Evolutionary conservation across 1,140 invertebrate species (phyloP), one percentile per base, ranked within the genome.

Genomic region (Melanaphis sacchari): DNA sequence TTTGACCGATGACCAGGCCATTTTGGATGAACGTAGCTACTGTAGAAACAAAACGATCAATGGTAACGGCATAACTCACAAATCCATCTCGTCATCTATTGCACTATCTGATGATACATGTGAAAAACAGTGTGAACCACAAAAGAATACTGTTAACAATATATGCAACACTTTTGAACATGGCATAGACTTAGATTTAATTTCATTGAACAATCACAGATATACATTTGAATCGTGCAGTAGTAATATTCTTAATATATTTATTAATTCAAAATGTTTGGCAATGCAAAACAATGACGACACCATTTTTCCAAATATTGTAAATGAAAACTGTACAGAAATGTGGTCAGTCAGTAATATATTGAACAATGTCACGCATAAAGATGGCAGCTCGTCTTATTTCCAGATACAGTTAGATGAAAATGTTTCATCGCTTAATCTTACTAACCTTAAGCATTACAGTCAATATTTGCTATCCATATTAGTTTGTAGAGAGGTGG

Each of bases 381-480:
- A 9, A 8, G 92, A 90, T 54, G 91, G 66, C 40, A 91, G 43
- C 26, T 52, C 66, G 8, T 24, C 54, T 21, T 18, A 46, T 43
- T 93, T 93, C 38, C 84, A 15, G 8, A 21, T 82, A 24, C 31
- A 52, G 21, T 41, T 94, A 11, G 40, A 90, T 43, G 91, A 92
- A 24, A 90, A 84, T 59, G 24, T 40, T 40, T 95, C 94, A 0
- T 94, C 94, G 26, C 96, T 96, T 93, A 95, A 95, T 2, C 96
- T 98, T 93, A 95, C 94, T 9, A 96, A 96, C 26, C 95, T 98
- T 85, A 96, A 96, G 22, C 97, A 98, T 95, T 98, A 96, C 94
- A 96, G 96, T 0, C 95, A 95, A 40, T 98, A 98, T 94, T 96
- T 96, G 36, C 96, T 98, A 52, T 96, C 95, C 89, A 95, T 98